Base-by-base conservation (phyloP, 1,140 invertebrate species). In the Drosophila sechellia region DNA sequence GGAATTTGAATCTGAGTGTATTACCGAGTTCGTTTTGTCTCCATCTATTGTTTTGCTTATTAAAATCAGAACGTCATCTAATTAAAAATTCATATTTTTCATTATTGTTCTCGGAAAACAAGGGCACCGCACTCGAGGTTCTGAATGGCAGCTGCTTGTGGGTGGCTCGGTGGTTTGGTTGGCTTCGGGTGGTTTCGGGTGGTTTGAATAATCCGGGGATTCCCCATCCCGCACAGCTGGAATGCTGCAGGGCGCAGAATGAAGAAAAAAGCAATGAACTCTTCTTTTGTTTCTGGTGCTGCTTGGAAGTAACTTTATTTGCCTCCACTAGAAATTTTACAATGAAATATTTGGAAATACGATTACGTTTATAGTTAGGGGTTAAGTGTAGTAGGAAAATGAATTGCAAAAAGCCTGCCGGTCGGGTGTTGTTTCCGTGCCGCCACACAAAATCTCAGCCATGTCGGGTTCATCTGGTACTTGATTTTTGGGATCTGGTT, bases 11-110 rank as follows among this genome's bases (percentile, higher is more conserved):
- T 34, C 45, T 25, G 63, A 70, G 66, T 56, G 64, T 70, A 70
- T 70, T 49, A 17, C 43, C 13, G 4, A 10, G 64, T 56, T 69
- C 50, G 64, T 42, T 49, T 35, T n/a, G 71, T 35, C 27, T 40
- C 4, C 10, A n/a, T 42, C 49, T 60, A 56, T 61, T 59, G 39
- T 78, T 71, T 54, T 73, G 49, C 59, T 43, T 49, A 48, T 60
- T 65, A 58, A 77, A 66, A 81, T 50, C 72, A 81, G 66, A 81
- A 58, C 73, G 66, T 86, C 84, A 83, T 83, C 83, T 86, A 87
- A 86, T 86, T 86, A 86, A 86, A 77, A 79, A 86, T 86, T 87
- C 79, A 83, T 71, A 65, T 79, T 83, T 79, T 79, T 61, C 81
- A 81, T 86, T 75, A 81, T 86, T 87, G 78, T 71, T 75, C 49